Evolutionary conservation across 2,113 vertebrate genomes (phyloP), one percentile per base, ranked within the genome.

Genomic region (Tricholaema leucomelas): DNA sequence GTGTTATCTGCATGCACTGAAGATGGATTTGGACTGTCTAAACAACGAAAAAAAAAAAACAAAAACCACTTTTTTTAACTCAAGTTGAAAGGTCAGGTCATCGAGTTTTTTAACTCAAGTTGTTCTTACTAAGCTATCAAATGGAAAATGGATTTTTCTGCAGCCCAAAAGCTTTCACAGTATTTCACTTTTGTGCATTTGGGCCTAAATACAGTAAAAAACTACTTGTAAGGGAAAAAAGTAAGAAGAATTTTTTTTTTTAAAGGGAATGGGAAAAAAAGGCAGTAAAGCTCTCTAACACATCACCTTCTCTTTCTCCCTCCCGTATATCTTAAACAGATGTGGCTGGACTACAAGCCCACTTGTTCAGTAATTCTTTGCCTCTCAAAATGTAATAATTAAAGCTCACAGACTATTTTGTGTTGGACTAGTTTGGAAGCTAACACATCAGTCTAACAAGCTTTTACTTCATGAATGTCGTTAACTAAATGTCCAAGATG

Each of bases 1-100:
- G 13, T 13, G 84, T 77, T 48, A 67, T 23, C 31, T 66, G 21
- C 44, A 65, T 19, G 8, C 30, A 58, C 0, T 55, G 33, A 59
- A 65, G 73, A 85, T 3, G 1, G 5, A 84, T 72, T 76, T 35
- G 59, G n/a, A 48, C 5, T 59, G 20, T 12, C 27, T 30, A 36
- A 60, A 30, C 8, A 77, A 56, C 0, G 4, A 74, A 77, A 65
- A 5, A 77, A 65, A 5, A 0, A 1, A n/a, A n/a, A n/a, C n/a
- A n/a, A n/a, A n/a, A n/a, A n/a, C n/a, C n/a, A n/a, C n/a, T n/a
- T n/a, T n/a, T n/a, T n/a, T n/a, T n/a, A n/a, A n/a, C n/a, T n/a
- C n/a, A n/a, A n/a, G n/a, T n/a, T n/a, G n/a, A n/a, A n/a, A n/a
- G n/a, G n/a, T n/a, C 11, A 59, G 0, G 1, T 3, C 36, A 86